Conservation (phyloP, 2,113 vertebrate species). For the Phrynosoma platyrhinos region DNA sequence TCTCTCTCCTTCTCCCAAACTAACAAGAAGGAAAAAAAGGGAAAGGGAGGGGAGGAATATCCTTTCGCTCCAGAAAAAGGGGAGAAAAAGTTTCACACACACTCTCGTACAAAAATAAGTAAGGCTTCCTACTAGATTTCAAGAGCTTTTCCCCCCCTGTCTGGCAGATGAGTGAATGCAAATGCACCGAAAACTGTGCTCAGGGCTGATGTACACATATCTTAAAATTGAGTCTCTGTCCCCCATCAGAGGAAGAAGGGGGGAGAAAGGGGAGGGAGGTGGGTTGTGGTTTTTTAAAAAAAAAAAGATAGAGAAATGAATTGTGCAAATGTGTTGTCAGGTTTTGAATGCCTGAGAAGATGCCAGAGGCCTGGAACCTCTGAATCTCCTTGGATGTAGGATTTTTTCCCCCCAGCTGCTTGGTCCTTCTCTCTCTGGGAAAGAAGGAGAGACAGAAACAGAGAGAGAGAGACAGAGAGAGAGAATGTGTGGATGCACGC, state of each 20-base stretch:
- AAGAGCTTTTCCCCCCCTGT: constrained; percentile 14
- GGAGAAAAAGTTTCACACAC: constrained; percentile 16
- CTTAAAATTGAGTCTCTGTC: constrained; percentile 2
- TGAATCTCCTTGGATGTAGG: constrained; percentile 9
- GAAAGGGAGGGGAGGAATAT: background rate
- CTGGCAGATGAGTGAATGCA: background rate
- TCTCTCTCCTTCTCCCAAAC: constrained; percentile 15
- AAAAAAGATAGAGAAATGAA: background rate
- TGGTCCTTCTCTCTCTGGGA: constrained; percentile 27
- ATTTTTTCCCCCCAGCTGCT: constrained; percentile 6
- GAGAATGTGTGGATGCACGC: constrained; percentile 11
- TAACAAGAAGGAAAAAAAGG: constrained; percentile 21
- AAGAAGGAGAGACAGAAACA: background rate
- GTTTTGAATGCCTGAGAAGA: constrained; percentile 1
- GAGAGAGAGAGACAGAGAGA: background rate
- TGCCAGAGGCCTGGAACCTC: constrained; percentile 17
- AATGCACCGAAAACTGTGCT: background rate
- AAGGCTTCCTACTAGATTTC: constrained; percentile 23
- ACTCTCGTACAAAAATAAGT: background rate
- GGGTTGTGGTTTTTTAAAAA: too few relatives aligned
- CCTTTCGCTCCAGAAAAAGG: constrained; percentile 17
- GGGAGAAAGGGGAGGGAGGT: too few relatives aligned
- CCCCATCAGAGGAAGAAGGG: background rate
- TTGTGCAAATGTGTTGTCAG: constrained; percentile 9
- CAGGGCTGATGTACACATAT: background rate